Base-by-base conservation (phyloP, 2,113 vertebrate genomes). In the Halcyon senegalensis region DNA sequence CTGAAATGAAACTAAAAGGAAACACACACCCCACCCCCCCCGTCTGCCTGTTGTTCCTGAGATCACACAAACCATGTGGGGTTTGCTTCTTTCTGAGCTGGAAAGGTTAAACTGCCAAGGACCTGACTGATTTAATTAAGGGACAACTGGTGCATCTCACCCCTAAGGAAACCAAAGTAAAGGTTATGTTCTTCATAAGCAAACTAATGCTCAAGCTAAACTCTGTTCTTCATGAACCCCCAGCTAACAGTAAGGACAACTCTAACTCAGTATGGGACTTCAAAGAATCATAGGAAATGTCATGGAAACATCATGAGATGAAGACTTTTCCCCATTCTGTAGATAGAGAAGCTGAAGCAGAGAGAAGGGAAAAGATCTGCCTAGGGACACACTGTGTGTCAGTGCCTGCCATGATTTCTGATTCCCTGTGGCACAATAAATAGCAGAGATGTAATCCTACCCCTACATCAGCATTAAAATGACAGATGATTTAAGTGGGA, bases 351-450 rank as follows among this genome's bases (percentile, higher is more conserved):
- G 66, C 31, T 39, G 51, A 86, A 58, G 31, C 37, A 68, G 24
- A 59, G 53, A 37, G n/a, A 25, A 6, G 9, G 14, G 19, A 48
- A n/a, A 30, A 53, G 23, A 10, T 63, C 24, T 77, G 20, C 67
- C 31, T 5, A 3, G 60, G 66, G 37, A 48, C 81, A 14, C 0
- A 0, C 8, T 16, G 35, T 8, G 14, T 72, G 69, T 43, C 48
- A 33, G 62, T 25, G 67, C 48, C 64, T 73, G 64, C 50, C 30
- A 23, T 73, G 27, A 58, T 83, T 90, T 69, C 53, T 23, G 43
- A 85, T 48, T 55, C 75, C n/a, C 27, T 39, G 21, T 10, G 64
- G 72, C 63, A 69, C 39, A 66, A 37, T 13, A 39, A 87, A 51
- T 10, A 82, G 14, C 69, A 75, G 66, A 30, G 39, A 17, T 46